These are phyloP conservation scores for Chymomyza fuscimana DNA, from an alignment of 2,888 invertebrate species.

Conservation along the genomic window DNA sequence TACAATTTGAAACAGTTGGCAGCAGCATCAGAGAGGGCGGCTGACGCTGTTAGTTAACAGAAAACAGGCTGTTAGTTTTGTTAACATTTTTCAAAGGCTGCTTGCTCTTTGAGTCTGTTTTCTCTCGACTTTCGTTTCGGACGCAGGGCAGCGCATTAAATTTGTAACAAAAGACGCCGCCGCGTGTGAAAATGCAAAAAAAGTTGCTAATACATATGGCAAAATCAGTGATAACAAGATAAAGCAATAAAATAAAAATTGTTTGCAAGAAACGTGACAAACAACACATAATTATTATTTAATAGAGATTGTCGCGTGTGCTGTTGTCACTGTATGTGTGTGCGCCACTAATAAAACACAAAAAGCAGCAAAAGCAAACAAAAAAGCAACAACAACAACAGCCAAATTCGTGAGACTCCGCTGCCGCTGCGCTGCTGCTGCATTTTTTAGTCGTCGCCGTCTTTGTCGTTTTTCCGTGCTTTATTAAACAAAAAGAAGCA, in stretches of 20 bases:
- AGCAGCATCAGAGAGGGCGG: no score
- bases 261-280: conserved; percentile 35
- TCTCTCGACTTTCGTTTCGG: conserved; percentile 48
- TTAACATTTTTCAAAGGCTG: neutral
- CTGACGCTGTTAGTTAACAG: no score
- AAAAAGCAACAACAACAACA: conserved; percentile 2
- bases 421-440: neutral
- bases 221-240: conserved; percentile 61
- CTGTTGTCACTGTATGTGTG: neutral
- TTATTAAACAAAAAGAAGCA: neutral
- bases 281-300: conserved; percentile 8
- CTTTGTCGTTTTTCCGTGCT: neutral
- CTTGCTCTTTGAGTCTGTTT: conserved; percentile 36
- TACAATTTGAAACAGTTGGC: no score
- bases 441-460: neutral
- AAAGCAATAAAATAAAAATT: conserved; percentile 37
- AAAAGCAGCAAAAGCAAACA: conserved; percentile 21
- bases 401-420: neutral
- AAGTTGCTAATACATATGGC: conserved; percentile 37
- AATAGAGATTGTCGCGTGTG: neutral
- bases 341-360: conserved; percentile 8
- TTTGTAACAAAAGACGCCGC: conserved; percentile 49
- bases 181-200: conserved; percentile 57
- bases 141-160: conserved; percentile 48
- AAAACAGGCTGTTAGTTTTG: conserved; percentile 23